Percentiles rank a stretch among this genome's conserved stretches.
These are phyloP conservation scores for Paragorgia papillata DNA, from an alignment of 92 coral and sea anemone genomes.

Conservation along the genomic window DNA sequence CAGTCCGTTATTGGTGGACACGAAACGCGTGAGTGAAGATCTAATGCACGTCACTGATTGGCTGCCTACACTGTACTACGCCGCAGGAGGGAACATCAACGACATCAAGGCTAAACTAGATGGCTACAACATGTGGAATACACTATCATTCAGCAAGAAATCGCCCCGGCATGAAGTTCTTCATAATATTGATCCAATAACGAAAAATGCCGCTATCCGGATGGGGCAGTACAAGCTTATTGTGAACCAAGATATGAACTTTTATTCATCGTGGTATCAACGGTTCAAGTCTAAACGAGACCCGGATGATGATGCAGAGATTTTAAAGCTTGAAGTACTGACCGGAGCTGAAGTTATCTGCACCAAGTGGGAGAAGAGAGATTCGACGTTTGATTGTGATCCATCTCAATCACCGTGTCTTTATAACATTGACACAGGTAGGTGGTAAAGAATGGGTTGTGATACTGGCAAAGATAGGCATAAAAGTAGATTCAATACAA, in stretches of 20 bases:
- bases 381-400: conserved; percentile 63
- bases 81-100: conserved; percentile 92
- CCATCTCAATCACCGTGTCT: conserved; percentile 82
- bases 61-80: conserved; percentile 96
- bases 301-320: conserved; percentile 53
- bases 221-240: conserved; percentile 77
- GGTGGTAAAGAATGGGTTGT: too few relatives aligned
- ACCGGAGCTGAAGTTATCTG: conserved; percentile 85
- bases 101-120: conserved; percentile 72
- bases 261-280: conserved; percentile 80
- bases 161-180: conserved; percentile 89
- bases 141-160: conserved; percentile 70
- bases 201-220: conserved; percentile 88
- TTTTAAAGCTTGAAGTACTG: conserved; percentile 56
- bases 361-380: conserved; percentile 65
- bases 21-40: conserved; percentile 83
- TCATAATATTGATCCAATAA: conserved; percentile 91
- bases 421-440: conserved; percentile 79
- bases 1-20: conserved; percentile 77
- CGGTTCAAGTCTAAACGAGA: conserved; percentile 25
- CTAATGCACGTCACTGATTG: conserved; percentile 94
- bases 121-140: conserved; percentile 92
- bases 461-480: too few relatives aligned
- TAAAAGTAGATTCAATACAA: too few relatives aligned
- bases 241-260: conserved; percentile 84